Conservation (phyloP, 2,113 vertebrate species). For the Sterrhoptilus dennistouni region DNA sequence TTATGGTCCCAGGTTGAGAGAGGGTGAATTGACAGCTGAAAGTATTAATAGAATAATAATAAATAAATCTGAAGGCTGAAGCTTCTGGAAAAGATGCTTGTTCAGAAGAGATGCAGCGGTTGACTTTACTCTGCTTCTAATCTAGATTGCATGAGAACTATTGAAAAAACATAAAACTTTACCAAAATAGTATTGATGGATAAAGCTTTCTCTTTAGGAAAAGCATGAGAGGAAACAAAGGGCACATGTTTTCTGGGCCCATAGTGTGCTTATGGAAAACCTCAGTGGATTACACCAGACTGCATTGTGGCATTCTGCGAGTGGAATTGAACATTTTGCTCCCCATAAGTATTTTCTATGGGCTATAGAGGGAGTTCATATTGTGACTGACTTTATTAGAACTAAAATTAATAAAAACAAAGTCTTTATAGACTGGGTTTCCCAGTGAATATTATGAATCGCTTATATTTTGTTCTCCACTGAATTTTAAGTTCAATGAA, state of each 20-base stretch:
- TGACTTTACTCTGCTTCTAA: background rate
- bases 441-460: background rate
- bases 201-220: background rate
- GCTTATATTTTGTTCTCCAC: background rate
- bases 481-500: background rate
- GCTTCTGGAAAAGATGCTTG: background rate
- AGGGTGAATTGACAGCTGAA: background rate
- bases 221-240: background rate
- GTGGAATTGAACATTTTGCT: background rate
- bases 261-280: background rate
- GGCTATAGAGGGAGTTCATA: background rate
- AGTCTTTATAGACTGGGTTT: background rate
- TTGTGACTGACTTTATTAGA: background rate
- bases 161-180: background rate
- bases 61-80: background rate
- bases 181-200: background rate
- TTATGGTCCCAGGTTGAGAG: background rate
- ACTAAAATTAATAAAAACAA: background rate
- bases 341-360: rapidly evolving
- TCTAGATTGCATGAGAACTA: background rate
- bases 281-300: background rate
- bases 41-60: background rate
- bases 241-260: background rate
- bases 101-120: background rate
- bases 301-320: background rate